These are phyloP conservation scores for Bemisia tabaci DNA, from an alignment of 1,140 invertebrate species.

Conservation along the genomic window DNA sequence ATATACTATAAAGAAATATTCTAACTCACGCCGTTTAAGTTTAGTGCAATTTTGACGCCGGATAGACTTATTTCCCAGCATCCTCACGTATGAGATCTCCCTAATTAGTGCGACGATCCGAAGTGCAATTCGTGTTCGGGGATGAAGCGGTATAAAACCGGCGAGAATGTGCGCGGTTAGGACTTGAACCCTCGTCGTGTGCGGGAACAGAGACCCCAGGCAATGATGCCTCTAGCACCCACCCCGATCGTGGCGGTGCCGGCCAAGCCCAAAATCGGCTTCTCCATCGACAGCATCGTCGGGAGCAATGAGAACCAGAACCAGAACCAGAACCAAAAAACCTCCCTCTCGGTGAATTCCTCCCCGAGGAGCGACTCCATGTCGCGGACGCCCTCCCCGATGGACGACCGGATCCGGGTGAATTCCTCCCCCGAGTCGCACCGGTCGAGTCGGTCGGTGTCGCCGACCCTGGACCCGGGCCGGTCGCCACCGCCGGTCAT, in stretches of 20 bases:
- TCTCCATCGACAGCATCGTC: constrained; percentile 89
- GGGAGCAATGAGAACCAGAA: constrained; percentile 32
- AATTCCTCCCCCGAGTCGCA: constrained; percentile 55
- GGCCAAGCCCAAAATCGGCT: constrained; percentile 83
- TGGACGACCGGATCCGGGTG: constrained; percentile 30
- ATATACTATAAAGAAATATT: too few relatives aligned
- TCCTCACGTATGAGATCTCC: background rate
- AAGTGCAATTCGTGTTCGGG: background rate
- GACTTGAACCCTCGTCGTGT: too few relatives aligned
- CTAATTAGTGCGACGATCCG: background rate
- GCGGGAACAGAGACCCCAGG: background rate
- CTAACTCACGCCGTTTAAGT: too few relatives aligned
- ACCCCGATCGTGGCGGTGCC: constrained; percentile 56
- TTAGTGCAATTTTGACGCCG: too few relatives aligned
- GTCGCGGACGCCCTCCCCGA: constrained; percentile 24
- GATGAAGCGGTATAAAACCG: background rate
- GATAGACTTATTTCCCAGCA: background rate
- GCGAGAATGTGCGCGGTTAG: too few relatives aligned
- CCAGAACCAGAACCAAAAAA: constrained; percentile 25
- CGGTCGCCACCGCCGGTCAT: constrained; percentile 24
- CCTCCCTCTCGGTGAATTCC: constrained; percentile 19
- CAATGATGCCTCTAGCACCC: constrained; percentile 3
- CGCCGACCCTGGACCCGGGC: constrained; percentile 28
- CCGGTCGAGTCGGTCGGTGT: constrained; percentile 41
- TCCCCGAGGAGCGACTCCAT: constrained; percentile 27